Evolutionary conservation across 2,888 invertebrate genomes (phyloP).

Genomic region (Fragum fragum): DNA sequence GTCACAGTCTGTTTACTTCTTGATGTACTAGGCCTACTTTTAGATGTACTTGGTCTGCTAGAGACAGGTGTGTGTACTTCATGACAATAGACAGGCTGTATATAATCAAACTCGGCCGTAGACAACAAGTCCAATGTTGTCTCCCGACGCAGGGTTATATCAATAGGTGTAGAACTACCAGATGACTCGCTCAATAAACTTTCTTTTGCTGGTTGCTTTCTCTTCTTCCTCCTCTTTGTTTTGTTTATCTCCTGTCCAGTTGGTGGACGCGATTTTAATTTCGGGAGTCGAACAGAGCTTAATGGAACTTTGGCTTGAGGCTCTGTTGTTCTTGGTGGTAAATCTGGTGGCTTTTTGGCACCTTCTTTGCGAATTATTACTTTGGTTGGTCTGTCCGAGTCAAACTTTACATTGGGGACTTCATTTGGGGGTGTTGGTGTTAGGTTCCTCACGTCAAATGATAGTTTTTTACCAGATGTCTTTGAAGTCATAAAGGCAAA

Average conservation of each 20-base stretch:
- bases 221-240: constrained; percentile 24
- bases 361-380: not conserved
- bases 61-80: constrained; percentile 40
- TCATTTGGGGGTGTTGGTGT: constrained; percentile 29
- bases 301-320: constrained; percentile 33
- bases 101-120: constrained; percentile 47
- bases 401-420: constrained; percentile 10
- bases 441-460: constrained; percentile 36
- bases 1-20: not conserved
- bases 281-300: constrained; percentile 50
- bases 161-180: constrained; percentile 55
- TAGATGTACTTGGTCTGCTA: not conserved
- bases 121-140: constrained; percentile 44
- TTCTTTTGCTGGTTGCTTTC: constrained; percentile 16
- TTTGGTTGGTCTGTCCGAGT: constrained; percentile 21
- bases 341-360: not conserved
- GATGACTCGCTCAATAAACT: constrained; percentile 22
- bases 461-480: constrained; percentile 23
- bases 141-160: constrained; percentile 32
- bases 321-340: constrained; percentile 5
- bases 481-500: constrained; percentile 28
- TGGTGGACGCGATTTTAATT: constrained; percentile 42
- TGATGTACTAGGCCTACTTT: constrained; percentile 14
- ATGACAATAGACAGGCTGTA: constrained; percentile 48
- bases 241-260: constrained; percentile 8